Conservation (phyloP, 2,888 invertebrate genomes). For the Orthonychiurus folsomi region DNA sequence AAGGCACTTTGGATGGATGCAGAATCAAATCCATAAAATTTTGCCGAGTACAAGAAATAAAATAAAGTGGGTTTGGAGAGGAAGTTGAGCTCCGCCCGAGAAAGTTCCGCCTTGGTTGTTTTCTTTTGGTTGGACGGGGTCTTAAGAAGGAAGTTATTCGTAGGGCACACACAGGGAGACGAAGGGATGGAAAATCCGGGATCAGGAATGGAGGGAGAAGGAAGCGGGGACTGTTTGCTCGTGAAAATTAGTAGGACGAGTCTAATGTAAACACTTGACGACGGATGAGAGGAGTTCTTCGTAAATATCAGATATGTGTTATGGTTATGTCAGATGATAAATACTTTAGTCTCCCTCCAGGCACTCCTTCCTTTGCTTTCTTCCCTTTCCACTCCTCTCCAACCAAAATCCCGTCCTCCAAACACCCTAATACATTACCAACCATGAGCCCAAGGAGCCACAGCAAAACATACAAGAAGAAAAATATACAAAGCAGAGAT, state of each 20-base stretch:
- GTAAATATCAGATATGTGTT: conserved; percentile 1
- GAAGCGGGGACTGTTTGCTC: conserved; percentile 16
- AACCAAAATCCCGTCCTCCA: background rate
- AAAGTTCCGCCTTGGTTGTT: no score
- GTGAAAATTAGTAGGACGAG: conserved; percentile 19
- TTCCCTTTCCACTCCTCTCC: background rate
- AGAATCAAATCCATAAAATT: no score
- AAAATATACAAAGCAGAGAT: background rate
- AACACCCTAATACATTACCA: no score
- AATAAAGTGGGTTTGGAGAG: no score
- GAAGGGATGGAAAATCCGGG: conserved; percentile 17
- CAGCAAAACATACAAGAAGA: no score
- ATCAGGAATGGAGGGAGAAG: conserved; percentile 16
- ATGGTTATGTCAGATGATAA: conserved; percentile 1
- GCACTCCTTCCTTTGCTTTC: background rate
- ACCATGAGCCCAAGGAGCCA: no score
- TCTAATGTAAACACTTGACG: conserved; percentile 18
- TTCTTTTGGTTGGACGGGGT: no score
- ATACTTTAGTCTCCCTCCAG: background rate
- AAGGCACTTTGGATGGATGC: no score
- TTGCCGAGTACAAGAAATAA: no score
- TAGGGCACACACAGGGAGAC: no score
- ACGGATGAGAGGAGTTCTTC: background rate
- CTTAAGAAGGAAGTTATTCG: no score
- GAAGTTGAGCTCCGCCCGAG: no score